Evolutionary conservation across 2,797 vertebrate genomes (phyloP), one percentile per base, ranked within the genome.

Genomic region (Mallotus villosus): DNA sequence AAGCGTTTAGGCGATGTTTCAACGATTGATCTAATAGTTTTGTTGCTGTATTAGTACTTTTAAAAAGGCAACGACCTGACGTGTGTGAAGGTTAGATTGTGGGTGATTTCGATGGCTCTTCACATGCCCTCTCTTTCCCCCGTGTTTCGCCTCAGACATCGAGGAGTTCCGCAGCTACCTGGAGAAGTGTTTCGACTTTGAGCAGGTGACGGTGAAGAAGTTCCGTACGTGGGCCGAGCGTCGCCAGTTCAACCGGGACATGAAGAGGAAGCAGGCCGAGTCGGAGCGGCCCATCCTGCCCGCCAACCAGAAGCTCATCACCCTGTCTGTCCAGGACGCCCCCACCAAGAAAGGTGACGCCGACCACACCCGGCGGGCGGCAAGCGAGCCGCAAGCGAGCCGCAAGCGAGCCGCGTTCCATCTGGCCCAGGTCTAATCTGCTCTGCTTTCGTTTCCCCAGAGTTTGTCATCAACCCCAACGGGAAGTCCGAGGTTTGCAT

Each of bases 401-500:
- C 6, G 32, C 32, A 34, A 8, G 8, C 6, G 32, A 34, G 1
- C 32, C 32, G 27, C 12, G 41, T 46, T 2, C 12, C 12, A 2
- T 8, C 11, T 46, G 0, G 8, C 9, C 9, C 11, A 1, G 1
- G 41, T 46, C 22, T 16, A 14, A 3, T 34, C 76, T 24, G 1
- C 5, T 1, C 72, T 32, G 27, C 81, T 83, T 80, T 46, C 78
- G 0, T 71, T 74, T 82, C 67, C n/a, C 63, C 87, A 99, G 98
- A 99, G 84, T 99, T 99, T 89, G 95, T 99, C 83, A 99, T 99
- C 88, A 99, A 99, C 89, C 98, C 98, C 53, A 99, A 99, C 63
- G 98, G 98, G 78, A 99, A 99, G 73, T 99, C 98, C 0, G 98
- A 99, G 93, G 98, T 99, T 84, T 99, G 98, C 90, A 99, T 99